Evolutionary conservation across 2,113 vertebrate species (phyloP).

Genomic region (Aphelocoma coerulescens): DNA sequence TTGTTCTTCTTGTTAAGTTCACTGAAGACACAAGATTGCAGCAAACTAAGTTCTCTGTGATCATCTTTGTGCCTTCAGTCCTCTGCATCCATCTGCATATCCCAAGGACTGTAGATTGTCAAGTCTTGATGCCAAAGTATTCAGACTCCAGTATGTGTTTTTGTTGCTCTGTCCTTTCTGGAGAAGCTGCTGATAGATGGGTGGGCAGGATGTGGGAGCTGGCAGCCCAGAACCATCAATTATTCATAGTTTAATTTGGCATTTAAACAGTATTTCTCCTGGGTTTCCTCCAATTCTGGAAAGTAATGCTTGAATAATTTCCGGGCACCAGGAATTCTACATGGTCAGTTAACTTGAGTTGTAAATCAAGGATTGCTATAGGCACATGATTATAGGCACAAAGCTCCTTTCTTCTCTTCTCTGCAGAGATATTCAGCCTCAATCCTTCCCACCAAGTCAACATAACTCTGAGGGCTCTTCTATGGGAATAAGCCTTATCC

Average conservation of each 20-base stretch:
- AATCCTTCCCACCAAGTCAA: not conserved
- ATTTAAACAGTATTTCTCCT: not conserved
- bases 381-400: not conserved
- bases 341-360: not conserved
- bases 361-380: not conserved
- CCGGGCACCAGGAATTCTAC: not conserved
- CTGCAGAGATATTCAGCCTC: not conserved
- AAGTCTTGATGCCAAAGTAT: not conserved
- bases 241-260: constrained; percentile 8
- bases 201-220: not conserved
- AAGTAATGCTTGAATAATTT: not conserved
- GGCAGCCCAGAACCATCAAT: not conserved
- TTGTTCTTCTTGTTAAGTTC: not conserved
- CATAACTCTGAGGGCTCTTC: not conserved
- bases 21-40: not conserved
- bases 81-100: not conserved
- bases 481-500: not conserved
- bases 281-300: not conserved
- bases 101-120: not conserved
- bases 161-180: not conserved
- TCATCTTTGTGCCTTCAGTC: not conserved
- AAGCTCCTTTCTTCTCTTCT: not conserved
- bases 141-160: not conserved
- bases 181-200: not conserved
- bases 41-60: not conserved